Percentiles rank a stretch among this genome's conserved stretches.
Evolutionary conservation across 1,140 invertebrate genomes (phyloP).

Genomic region (Bilobella aurantiaca): DNA sequence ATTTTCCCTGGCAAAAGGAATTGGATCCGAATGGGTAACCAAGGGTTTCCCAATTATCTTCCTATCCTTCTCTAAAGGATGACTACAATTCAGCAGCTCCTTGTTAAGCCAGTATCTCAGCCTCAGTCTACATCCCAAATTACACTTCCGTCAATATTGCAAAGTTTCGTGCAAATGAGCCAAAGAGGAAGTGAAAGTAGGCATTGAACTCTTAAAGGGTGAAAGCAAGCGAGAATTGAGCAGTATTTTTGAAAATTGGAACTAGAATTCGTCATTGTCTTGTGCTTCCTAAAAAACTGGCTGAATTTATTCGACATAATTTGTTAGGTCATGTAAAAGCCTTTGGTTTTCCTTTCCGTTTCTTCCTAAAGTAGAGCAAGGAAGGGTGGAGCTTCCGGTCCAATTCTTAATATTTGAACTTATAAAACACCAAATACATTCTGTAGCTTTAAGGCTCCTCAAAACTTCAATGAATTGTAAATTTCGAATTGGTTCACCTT

Average conservation of each 20-base stretch:
- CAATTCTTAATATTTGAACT: not conserved
- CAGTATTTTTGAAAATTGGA: not conserved
- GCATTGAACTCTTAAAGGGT: not conserved
- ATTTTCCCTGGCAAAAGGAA: not conserved
- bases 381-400: constrained; percentile 26
- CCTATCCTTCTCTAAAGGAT: too few species aligned
- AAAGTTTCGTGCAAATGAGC: not conserved
- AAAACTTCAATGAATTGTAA: too few species aligned
- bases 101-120: too few species aligned
- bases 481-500: too few species aligned
- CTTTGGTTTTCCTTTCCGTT: not conserved
- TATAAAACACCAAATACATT: not conserved
- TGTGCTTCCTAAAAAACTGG: not conserved
- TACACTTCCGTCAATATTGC: too few species aligned
- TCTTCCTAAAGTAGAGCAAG: constrained; percentile 18
- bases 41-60: constrained; percentile 2
- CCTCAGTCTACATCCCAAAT: too few species aligned
- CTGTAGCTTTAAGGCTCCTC: too few species aligned
- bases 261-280: not conserved
- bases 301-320: too few species aligned
- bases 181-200: not conserved
- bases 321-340: too few species aligned
- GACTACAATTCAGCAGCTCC: too few species aligned
- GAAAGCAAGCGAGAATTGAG: not conserved
- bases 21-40: constrained; percentile 13